Percentiles rank a stretch among this genome's conserved stretches.
Evolutionary conservation across 30 jellyfish, hydroid and myxozoan genomes (phyloP).

Genomic region (Aurelia sp.): DNA sequence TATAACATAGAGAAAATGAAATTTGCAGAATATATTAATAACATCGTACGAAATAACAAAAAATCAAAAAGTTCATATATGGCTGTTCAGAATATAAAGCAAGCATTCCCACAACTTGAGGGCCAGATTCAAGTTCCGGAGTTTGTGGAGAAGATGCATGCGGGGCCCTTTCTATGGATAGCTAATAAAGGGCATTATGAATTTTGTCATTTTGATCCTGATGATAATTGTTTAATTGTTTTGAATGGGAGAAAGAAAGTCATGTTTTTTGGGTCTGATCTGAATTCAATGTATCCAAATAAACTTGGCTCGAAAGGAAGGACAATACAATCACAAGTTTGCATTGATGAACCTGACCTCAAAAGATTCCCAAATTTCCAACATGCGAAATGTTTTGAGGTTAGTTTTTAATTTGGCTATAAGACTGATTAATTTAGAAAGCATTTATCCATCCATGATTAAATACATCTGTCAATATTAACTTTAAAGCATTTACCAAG

Average conservation of each 20-base stretch:
- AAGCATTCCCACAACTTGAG: slow-evolving; percentile 90
- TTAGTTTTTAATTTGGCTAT: background rate
- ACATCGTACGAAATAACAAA: slow-evolving; percentile 54
- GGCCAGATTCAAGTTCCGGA: slow-evolving; percentile 69
- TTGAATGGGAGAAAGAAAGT: slow-evolving; percentile 85
- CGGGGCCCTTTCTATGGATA: slow-evolving; percentile 97
- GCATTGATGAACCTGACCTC: slow-evolving; percentile 78
- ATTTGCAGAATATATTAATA: slow-evolving; percentile 79
- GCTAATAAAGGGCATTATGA: slow-evolving; percentile 92
- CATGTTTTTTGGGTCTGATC: slow-evolving; percentile 77
- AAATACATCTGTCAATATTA: too few species aligned
- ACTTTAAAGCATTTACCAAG: too few species aligned
- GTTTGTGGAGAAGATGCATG: slow-evolving; percentile 86
- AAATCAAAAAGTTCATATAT: slow-evolving; percentile 76
- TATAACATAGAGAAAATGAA: slow-evolving; percentile 90
- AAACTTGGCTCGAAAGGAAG: slow-evolving; percentile 96
- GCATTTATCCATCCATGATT: too few species aligned
- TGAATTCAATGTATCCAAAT: slow-evolving; percentile 85
- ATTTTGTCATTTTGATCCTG: slow-evolving; percentile 98
- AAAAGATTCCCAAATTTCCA: slow-evolving; percentile 61
- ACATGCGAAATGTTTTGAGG: slow-evolving; percentile 79
- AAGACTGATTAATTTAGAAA: too few species aligned
- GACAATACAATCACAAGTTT: slow-evolving; percentile 89
- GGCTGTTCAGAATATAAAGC: slow-evolving; percentile 97
- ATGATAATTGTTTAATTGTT: slow-evolving; percentile 81